phyloP scores from a whole-genome alignment of 1,140 invertebrate genomes.

The Drosophila yakuba region DNA sequence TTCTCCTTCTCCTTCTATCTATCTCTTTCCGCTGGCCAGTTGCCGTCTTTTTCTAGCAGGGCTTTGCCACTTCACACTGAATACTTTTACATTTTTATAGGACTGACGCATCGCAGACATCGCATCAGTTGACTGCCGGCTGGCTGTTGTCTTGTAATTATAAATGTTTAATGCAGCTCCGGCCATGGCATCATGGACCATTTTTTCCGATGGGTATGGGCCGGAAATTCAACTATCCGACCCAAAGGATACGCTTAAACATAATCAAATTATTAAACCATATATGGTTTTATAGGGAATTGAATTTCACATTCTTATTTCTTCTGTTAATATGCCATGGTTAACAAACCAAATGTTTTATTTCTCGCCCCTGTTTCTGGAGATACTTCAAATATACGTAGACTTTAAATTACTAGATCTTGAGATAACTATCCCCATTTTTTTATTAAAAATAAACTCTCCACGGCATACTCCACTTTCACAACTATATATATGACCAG shows the following conservation, averaged over 20 bases:
- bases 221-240: slow-evolving; percentile 9
- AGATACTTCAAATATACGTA: no score
- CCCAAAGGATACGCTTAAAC: slow-evolving; percentile 16
- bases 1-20: slow-evolving; percentile 5
- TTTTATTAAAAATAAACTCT: slow-evolving; percentile 3
- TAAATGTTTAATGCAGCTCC: slow-evolving; percentile 73
- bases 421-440: neutral
- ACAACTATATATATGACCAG: neutral
- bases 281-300: neutral
- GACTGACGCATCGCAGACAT: slow-evolving; percentile 55
- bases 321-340: no score
- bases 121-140: slow-evolving; percentile 17
- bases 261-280: neutral
- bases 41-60: slow-evolving; percentile 18
- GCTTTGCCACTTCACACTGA: slow-evolving; percentile 65
- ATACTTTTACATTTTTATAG: slow-evolving; percentile 68
- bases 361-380: no score
- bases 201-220: slow-evolving; percentile 14
- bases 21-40: slow-evolving; percentile 1
- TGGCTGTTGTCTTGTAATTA: slow-evolving; percentile 71
- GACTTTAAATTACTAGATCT: neutral
- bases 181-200: slow-evolving; percentile 5
- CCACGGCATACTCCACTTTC: neutral
- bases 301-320: no score
- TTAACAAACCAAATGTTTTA: no score